Conservation (phyloP, 2,888 invertebrate genomes). For the Cordilura impudica region DNA sequence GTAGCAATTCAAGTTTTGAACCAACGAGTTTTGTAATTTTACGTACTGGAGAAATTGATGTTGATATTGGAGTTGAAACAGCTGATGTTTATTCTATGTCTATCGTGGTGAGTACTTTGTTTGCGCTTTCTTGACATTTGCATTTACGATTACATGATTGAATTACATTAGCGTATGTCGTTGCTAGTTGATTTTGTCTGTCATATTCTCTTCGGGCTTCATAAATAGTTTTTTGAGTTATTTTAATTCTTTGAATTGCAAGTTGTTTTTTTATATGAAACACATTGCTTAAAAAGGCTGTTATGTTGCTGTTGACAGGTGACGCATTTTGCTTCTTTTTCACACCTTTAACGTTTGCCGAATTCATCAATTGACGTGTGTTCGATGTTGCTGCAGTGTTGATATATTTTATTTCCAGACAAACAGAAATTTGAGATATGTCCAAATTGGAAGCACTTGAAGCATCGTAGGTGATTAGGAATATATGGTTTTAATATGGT, state of each 20-base stretch:
- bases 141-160: conserved; percentile 14
- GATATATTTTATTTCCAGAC: conserved; percentile 11
- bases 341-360: conserved; percentile 16
- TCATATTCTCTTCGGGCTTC: conserved; percentile 37
- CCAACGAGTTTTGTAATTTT: not conserved
- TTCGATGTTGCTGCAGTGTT: conserved; percentile 32
- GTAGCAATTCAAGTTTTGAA: not conserved
- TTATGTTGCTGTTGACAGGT: conserved; percentile 36
- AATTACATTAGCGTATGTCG: conserved; percentile 11
- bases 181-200: conserved; percentile 14
- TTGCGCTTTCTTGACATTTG: conserved; percentile 24
- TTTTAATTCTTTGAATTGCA: conserved; percentile 12
- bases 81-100: not conserved
- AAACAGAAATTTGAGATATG: conserved; percentile 14
- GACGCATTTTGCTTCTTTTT: conserved; percentile 12
- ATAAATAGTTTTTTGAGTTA: conserved; percentile 8
- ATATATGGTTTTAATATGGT: not conserved
- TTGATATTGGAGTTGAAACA: not conserved
- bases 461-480: conserved; percentile 31
- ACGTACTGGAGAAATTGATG: not conserved
- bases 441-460: conserved; percentile 32
- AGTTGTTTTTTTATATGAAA: conserved; percentile 8
- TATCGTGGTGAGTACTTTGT: not conserved
- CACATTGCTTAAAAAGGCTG: conserved; percentile 7
- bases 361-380: not conserved